These are phyloP conservation scores for Ceyx cyanopectus DNA, from an alignment of 2,113 vertebrate genomes.

Conservation along the genomic window DNA sequence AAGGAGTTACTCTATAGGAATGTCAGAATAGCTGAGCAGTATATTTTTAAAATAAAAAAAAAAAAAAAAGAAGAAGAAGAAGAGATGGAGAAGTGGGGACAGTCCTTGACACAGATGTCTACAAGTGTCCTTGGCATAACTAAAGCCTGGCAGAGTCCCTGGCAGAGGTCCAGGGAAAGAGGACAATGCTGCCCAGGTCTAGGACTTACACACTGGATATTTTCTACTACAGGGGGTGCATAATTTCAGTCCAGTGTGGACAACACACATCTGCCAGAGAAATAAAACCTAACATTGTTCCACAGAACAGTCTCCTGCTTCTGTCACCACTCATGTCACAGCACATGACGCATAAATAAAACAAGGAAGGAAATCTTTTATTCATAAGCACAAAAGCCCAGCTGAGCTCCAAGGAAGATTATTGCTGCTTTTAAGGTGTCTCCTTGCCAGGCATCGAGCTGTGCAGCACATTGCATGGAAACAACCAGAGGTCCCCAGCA, in stretches of 20 bases:
- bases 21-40: not conserved
- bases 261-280: not conserved
- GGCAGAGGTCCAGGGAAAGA: not conserved
- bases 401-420: not conserved
- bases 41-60: no score
- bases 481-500: not conserved
- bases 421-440: not conserved
- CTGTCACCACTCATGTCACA: not conserved
- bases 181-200: no score
- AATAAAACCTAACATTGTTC: not conserved
- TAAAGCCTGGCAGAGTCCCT: not conserved
- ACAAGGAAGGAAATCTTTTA: slow-evolving; percentile 1
- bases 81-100: no score
- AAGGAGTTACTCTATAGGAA: not conserved
- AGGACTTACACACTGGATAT: not conserved
- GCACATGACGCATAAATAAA: not conserved
- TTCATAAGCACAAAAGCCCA: slow-evolving; percentile 28
- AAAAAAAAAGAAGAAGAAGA: no score
- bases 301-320: not conserved
- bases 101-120: not conserved
- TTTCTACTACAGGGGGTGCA: not conserved
- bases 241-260: not conserved
- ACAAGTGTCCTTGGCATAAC: not conserved
- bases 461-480: not conserved
- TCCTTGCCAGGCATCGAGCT: not conserved